These are phyloP conservation scores for Cichlasoma orientale DNA, from an alignment of 2,797 vertebrate genomes.

Conservation along the genomic window DNA sequence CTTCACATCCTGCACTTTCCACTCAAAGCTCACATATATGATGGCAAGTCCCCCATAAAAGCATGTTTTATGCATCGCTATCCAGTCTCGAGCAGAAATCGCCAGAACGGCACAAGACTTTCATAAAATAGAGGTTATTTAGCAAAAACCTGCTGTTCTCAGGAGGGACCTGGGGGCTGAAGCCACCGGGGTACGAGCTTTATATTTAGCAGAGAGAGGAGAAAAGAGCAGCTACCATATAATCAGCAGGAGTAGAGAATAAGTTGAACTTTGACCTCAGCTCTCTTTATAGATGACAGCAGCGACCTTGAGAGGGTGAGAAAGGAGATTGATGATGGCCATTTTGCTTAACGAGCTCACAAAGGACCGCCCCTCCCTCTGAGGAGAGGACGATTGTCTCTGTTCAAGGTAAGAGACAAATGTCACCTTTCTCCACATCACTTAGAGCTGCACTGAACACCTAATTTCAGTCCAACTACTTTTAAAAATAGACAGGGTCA, in stretches of 20 bases:
- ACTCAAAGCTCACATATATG: constrained; percentile 36
- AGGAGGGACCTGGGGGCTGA: constrained; percentile 23
- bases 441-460: constrained; percentile 4
- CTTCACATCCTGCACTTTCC: constrained; percentile 7
- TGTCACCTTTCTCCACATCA: constrained; percentile 8
- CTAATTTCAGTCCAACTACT: constrained; percentile 4
- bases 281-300: constrained; percentile 66
- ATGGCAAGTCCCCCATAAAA: neutral
- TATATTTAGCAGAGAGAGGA: constrained; percentile 64
- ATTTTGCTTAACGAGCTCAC: constrained; percentile 66
- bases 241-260: constrained; percentile 60
- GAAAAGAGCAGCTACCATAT: constrained; percentile 47
- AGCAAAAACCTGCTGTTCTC: constrained; percentile 36
- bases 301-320: constrained; percentile 61
- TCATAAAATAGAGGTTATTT: constrained; percentile 37
- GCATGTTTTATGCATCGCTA: neutral
- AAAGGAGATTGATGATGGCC: constrained; percentile 61
- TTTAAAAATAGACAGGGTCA: constrained; percentile 40
- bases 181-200: constrained; percentile 30
- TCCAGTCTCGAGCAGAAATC: constrained; percentile 6
- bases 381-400: constrained; percentile 3
- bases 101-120: constrained; percentile 11
- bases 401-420: constrained; percentile 33
- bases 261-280: constrained; percentile 60
- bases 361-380: constrained; percentile 4